phyloP scores from a whole-genome alignment of 2,113 vertebrate species.

The Siniperca knerii region DNA sequence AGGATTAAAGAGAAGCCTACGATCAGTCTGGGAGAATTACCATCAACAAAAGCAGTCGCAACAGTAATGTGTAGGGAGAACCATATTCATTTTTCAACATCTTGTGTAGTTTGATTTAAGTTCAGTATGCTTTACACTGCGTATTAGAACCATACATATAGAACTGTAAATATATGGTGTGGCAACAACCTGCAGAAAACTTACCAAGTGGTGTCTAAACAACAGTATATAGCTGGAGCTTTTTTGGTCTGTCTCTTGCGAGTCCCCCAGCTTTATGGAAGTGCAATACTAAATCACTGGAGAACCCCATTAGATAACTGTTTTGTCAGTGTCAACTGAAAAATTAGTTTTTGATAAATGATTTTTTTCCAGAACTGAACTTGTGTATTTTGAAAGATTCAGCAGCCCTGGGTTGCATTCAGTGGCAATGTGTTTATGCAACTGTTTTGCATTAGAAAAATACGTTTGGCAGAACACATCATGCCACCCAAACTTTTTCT shows the following conservation, averaged over 20 bases:
- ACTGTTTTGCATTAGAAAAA: background rate
- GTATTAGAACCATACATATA: background rate
- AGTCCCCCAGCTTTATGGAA: background rate
- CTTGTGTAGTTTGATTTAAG: background rate
- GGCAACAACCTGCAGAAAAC: background rate
- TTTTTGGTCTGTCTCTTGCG: background rate
- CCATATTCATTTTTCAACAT: background rate
- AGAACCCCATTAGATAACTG: background rate
- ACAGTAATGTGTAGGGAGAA: background rate
- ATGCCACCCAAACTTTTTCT: background rate
- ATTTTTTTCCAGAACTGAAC: background rate
- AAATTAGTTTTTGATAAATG: background rate
- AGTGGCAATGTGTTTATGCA: background rate
- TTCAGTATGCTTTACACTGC: background rate
- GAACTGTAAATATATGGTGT: background rate
- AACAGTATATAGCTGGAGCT: background rate
- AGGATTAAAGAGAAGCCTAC: background rate
- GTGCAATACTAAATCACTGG: background rate
- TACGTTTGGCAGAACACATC: background rate
- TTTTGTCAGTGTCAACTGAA: background rate
- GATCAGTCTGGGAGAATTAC: constrained; percentile 22
- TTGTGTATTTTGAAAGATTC: background rate
- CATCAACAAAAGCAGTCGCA: constrained; percentile 23
- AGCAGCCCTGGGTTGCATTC: background rate
- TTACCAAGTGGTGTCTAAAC: background rate